Conservation (phyloP, 2,113 vertebrate species). For the Hypomesus transpacificus region DNA sequence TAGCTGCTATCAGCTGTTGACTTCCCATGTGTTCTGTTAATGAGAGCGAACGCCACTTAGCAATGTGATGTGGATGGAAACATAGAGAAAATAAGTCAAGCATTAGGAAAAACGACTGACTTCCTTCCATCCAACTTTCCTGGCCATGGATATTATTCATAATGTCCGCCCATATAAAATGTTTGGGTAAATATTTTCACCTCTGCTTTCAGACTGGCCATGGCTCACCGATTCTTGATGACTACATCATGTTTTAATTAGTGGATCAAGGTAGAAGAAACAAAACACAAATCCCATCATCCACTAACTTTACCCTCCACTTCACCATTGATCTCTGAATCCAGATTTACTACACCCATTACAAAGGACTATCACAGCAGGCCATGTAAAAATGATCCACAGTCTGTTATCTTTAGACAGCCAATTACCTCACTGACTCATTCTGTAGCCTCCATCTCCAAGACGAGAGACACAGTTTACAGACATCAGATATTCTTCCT, state of each 20-base stretch:
- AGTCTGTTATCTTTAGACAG: conserved; percentile 10
- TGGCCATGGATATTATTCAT: not conserved
- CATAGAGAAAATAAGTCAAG: too few relatives aligned
- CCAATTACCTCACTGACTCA: conserved; percentile 21
- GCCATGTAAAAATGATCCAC: conserved; percentile 14
- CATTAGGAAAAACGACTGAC: too few relatives aligned
- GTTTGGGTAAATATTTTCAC: not conserved
- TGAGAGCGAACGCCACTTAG: too few relatives aligned
- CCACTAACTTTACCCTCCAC: conserved; percentile 16
- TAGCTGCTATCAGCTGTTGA: too few relatives aligned
- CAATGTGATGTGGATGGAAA: too few relatives aligned
- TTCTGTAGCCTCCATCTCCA: conserved; percentile 19
- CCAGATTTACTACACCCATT: conserved; percentile 9
- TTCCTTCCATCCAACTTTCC: too few relatives aligned
- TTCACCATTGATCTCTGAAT: conserved; percentile 21
- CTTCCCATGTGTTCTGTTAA: too few relatives aligned
- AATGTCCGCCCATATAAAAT: not conserved
- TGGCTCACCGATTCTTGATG: not conserved
- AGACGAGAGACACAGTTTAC: conserved; percentile 9
- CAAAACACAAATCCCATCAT: not conserved
- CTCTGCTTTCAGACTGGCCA: not conserved
- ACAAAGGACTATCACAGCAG: not conserved
- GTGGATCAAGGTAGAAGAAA: conserved; percentile 15
- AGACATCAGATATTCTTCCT: conserved; percentile 13
- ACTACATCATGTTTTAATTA: not conserved